Evolutionary conservation across 2,888 invertebrate genomes (phyloP), one percentile per base, ranked within the genome.

Genomic region (Norana najaformis): DNA sequence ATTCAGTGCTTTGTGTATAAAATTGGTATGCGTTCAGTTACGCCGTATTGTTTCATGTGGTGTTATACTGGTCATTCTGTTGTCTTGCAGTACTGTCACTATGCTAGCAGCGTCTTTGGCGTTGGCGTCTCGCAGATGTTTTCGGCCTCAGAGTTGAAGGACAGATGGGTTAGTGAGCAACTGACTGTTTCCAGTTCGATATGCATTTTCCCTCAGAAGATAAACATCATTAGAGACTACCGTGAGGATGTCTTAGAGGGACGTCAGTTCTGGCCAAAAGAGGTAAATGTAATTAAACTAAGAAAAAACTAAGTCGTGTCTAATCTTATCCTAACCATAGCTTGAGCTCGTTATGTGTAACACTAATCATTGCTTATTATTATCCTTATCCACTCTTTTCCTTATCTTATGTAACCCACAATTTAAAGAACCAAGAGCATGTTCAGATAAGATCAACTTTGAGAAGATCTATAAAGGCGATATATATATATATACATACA

Each of bases 51-150:
- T 53, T 18, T 5, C 18, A 3, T 47, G 20, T 47, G 2, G 3
- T 23, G 23, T 37, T 23, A 13, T 20, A 47, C 8, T 36, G 35
- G 1, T 14, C 34, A 20, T 36, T 1, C 36, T 0, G n/a, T 85
- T 36, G 16, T n/a, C 34, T 88, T 90, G 0, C 92, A 94, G 93
- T 94, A 94, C 90, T 94, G 94, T 90, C 93, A 94, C 92, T 94
- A 94, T 90, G 94, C 94, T 20, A 94, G 94, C 34, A 94, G 94
- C 14, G 92, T 94, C 83, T 93, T 94, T 30, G 94, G 94, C 6
- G 92, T 94, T 88, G 94, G 94, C 14, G 91, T 94, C 83, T 93
- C 93, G 0, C 90, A 91, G 34, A 92, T 94, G 35, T 94, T 94
- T 92, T 92, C 92, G 0, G 93, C 92, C 0, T 93, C 93, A 1